A percentile compares a stretch with the other conserved stretches of the same genome.
Evolutionary conservation across 1,140 invertebrate genomes (phyloP).

Genomic region (Eriosoma lanigerum): DNA sequence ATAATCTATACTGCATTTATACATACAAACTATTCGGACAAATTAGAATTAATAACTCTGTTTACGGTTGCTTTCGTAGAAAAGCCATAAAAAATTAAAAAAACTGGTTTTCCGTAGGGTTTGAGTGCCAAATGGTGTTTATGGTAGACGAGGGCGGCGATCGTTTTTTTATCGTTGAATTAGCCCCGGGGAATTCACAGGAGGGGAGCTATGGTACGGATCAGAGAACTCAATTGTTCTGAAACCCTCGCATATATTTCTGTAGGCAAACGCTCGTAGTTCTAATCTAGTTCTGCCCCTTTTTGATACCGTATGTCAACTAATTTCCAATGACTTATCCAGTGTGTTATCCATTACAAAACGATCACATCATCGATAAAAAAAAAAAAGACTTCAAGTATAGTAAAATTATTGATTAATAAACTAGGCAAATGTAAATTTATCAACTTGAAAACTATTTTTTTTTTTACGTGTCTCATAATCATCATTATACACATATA

Average conservation of each 20-base stretch:
- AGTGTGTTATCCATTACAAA: background rate
- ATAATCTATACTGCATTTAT: background rate
- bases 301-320: constrained; percentile 24
- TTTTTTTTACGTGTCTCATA: too few relatives aligned
- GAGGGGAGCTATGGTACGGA: constrained; percentile 1
- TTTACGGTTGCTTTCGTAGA: background rate
- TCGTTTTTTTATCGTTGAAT: constrained; percentile 46
- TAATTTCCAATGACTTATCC: constrained; percentile 30
- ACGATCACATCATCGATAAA: background rate
- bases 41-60: background rate
- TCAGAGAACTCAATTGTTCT: constrained; percentile 40
- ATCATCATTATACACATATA: background rate
- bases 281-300: constrained; percentile 16
- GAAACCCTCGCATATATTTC: constrained; percentile 8
- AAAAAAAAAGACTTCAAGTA: background rate
- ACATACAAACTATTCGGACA: background rate
- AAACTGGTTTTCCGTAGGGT: constrained; percentile 30
- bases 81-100: constrained; percentile 22
- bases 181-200: constrained; percentile 28
- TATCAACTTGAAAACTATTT: background rate
- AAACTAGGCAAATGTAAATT: background rate
- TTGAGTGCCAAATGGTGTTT: constrained; percentile 40
- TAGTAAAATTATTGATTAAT: background rate
- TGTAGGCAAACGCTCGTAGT: constrained; percentile 15
- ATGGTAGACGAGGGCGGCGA: constrained; percentile 36